Evolutionary conservation across 2,113 vertebrate genomes (phyloP).

Genomic region (Pelvicachromis taeniatus): DNA sequence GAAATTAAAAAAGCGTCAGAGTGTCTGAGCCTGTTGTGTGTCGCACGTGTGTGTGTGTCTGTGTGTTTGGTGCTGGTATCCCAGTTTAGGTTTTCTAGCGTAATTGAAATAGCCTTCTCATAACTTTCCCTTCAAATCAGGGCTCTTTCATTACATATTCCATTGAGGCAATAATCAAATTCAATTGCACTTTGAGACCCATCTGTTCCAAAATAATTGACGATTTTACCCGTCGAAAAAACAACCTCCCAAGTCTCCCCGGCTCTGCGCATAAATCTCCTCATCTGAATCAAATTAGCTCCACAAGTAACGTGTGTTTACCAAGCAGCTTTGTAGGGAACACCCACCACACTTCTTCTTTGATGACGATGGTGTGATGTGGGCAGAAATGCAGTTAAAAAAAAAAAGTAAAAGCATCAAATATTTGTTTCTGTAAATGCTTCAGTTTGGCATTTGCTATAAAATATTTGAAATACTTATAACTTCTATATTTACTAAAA

Average conservation of each 20-base stretch:
- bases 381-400: not conserved
- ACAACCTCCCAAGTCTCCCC: not conserved
- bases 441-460: not conserved
- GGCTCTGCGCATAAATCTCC: conserved; percentile 28
- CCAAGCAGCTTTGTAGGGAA: conserved; percentile 10
- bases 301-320: conserved; percentile 25
- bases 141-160: conserved; percentile 31
- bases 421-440: not conserved
- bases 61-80: not conserved
- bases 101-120: conserved; percentile 44
- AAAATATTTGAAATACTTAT: not conserved
- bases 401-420: not conserved
- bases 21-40: not conserved
- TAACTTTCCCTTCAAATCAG: conserved; percentile 45
- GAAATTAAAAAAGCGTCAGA: not conserved
- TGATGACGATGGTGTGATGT: not conserved
- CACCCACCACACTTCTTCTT: conserved; percentile 2
- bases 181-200: conserved; percentile 53
- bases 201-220: conserved; percentile 56
- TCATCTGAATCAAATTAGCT: conserved; percentile 54
- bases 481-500: not conserved
- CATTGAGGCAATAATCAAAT: conserved; percentile 47
- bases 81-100: not conserved
- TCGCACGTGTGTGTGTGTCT: not conserved
- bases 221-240: conserved; percentile 5